phyloP scores from a whole-genome alignment of 1,140 invertebrate species.

The Cydia pomonella region DNA sequence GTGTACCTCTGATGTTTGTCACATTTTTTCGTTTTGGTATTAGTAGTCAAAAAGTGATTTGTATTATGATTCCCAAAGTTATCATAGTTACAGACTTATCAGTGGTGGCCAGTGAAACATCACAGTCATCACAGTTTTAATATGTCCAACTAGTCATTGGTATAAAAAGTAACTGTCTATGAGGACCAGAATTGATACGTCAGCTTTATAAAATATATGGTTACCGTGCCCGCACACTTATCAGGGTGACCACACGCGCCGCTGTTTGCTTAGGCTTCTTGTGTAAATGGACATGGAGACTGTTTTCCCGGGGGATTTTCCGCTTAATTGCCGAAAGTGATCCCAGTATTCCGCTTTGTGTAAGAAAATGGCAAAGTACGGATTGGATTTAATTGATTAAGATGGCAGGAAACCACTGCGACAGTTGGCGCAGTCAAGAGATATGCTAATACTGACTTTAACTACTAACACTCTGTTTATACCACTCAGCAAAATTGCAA shows the following conservation, averaged over 20 bases:
- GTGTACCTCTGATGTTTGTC: background rate
- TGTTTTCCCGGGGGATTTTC: conserved; percentile 52
- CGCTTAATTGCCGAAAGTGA: conserved; percentile 57
- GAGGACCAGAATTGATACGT: background rate
- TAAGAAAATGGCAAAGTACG: background rate
- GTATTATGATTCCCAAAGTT: too few relatives aligned
- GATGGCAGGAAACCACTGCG: background rate
- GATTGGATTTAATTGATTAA: background rate
- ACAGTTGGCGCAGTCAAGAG: background rate
- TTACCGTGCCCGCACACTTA: conserved; percentile 62
- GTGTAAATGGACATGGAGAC: conserved; percentile 69
- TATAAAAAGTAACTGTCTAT: background rate
- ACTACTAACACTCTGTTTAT: too few relatives aligned
- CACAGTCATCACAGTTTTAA: too few relatives aligned
- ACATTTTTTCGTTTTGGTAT: background rate
- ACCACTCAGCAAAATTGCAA: too few relatives aligned
- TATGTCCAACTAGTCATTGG: background rate
- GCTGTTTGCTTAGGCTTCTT: conserved; percentile 72
- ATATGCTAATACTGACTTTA: too few relatives aligned
- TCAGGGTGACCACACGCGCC: conserved; percentile 65
- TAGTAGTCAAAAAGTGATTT: background rate
- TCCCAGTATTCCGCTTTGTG: conserved; percentile 5
- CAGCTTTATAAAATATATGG: conserved; percentile 39
- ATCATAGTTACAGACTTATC: too few relatives aligned
- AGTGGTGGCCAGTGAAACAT: too few relatives aligned